Evolutionary conservation across 2,113 vertebrate species (phyloP).

Genomic region (Sigmodon hispidus): DNA sequence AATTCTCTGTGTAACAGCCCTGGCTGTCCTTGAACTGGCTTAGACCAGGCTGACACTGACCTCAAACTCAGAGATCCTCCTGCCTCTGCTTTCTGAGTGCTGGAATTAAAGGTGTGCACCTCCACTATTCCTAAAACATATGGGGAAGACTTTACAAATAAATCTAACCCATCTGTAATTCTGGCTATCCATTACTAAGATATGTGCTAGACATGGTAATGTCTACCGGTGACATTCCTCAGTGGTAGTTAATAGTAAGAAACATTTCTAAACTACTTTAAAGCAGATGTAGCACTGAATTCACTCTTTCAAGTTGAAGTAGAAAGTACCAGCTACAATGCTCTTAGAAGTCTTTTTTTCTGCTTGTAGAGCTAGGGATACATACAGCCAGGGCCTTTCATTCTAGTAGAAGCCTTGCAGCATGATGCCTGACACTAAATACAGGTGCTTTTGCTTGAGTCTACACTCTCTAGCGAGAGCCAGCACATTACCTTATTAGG

Average conservation of each 20-base stretch:
- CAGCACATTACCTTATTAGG: slow-evolving; percentile 15
- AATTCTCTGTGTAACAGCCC: neutral
- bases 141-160: neutral
- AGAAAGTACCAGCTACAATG: neutral
- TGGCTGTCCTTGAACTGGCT: neutral
- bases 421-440: neutral
- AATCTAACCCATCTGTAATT: neutral
- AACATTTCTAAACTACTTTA: neutral
- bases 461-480: neutral
- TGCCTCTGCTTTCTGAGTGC: neutral
- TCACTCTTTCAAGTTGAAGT: slow-evolving; percentile 36
- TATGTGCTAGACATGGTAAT: neutral
- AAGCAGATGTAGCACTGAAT: neutral
- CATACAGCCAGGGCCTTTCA: neutral
- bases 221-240: neutral
- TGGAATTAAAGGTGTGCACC: neutral
- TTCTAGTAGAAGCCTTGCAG: neutral
- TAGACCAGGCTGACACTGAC: neutral
- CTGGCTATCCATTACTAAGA: neutral
- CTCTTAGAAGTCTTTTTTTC: slow-evolving; percentile 13
- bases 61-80: neutral
- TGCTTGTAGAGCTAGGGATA: neutral
- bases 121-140: slow-evolving; percentile 23
- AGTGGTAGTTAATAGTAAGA: neutral
- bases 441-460: neutral